Conservation (phyloP, 2,797 vertebrate genomes). For the Sebastes steindachneri region DNA sequence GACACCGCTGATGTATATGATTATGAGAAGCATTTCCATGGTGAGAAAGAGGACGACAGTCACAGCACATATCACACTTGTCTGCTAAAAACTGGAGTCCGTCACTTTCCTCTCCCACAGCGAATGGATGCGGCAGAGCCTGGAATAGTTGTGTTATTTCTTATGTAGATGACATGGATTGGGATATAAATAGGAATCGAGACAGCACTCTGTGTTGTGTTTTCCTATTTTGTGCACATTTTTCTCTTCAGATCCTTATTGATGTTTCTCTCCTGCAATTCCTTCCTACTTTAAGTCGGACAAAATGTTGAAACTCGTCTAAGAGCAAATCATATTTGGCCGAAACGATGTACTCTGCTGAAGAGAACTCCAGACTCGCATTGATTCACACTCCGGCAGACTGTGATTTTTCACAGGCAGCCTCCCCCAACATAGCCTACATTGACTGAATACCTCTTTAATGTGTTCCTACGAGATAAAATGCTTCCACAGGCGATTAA, state of each 20-base stretch:
- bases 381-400: conserved; percentile 61
- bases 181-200: conserved; percentile 24
- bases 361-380: conserved; percentile 61
- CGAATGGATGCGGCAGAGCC: conserved; percentile 58
- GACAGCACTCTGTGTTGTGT: neutral
- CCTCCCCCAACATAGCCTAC: conserved; percentile 56
- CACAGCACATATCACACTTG: conserved; percentile 74
- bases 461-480: conserved; percentile 73
- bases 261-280: neutral
- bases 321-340: conserved; percentile 43
- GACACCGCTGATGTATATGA: conserved; percentile 38
- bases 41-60: conserved; percentile 59
- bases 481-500: conserved; percentile 69
- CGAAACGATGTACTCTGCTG: conserved; percentile 46
- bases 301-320: conserved; percentile 25
- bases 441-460: conserved; percentile 70
- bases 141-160: conserved; percentile 52
- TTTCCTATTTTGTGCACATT: neutral
- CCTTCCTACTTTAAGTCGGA: neutral
- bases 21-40: conserved; percentile 54
- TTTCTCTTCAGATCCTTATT: neutral
- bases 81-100: conserved; percentile 55
- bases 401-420: conserved; percentile 62
- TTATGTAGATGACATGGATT: conserved; percentile 31
- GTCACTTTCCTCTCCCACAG: conserved; percentile 59